phyloP scores from a whole-genome alignment of 2,113 vertebrate genomes.

The Siniperca chuatsi region DNA sequence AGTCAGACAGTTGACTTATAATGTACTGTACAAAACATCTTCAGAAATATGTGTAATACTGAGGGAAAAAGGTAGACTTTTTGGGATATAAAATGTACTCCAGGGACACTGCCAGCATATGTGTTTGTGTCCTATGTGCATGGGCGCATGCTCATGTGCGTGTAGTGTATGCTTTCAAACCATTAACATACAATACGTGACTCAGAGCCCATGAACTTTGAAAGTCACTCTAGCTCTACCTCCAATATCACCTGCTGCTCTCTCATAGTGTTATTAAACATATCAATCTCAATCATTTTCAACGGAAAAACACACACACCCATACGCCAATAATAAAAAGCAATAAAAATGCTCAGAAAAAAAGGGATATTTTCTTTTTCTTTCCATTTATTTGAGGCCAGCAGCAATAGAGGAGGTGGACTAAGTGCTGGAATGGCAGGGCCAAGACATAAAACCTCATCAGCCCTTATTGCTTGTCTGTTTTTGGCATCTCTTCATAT shows the following conservation, averaged over 20 bases:
- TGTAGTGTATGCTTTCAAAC: slow-evolving; percentile 12
- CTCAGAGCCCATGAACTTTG: slow-evolving; percentile 21
- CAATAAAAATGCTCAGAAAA: slow-evolving; percentile 70
- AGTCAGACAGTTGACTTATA: neutral
- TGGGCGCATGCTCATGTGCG: neutral
- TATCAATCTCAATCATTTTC: slow-evolving; percentile 66
- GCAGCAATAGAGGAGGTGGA: slow-evolving; percentile 62
- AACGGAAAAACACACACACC: slow-evolving; percentile 46
- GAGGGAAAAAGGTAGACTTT: neutral
- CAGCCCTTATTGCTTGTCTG: slow-evolving; percentile 72
- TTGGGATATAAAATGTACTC: neutral
- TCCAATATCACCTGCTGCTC: slow-evolving; percentile 45
- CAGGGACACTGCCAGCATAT: neutral
- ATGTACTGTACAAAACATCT: neutral
- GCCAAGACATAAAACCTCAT: slow-evolving; percentile 76
- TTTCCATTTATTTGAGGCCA: slow-evolving; percentile 72
- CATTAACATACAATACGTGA: slow-evolving; percentile 18
- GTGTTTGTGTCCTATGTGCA: neutral
- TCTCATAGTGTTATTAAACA: slow-evolving; percentile 68
- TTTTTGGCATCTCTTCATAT: slow-evolving; percentile 72
- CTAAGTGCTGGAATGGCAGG: slow-evolving; percentile 50
- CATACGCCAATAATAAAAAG: slow-evolving; percentile 77
- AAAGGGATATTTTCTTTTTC: slow-evolving; percentile 63
- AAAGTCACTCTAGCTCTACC: slow-evolving; percentile 46
- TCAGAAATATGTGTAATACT: neutral